These are phyloP conservation scores for Momotus momota DNA, from an alignment of 2,797 vertebrate genomes.

Conservation along the genomic window DNA sequence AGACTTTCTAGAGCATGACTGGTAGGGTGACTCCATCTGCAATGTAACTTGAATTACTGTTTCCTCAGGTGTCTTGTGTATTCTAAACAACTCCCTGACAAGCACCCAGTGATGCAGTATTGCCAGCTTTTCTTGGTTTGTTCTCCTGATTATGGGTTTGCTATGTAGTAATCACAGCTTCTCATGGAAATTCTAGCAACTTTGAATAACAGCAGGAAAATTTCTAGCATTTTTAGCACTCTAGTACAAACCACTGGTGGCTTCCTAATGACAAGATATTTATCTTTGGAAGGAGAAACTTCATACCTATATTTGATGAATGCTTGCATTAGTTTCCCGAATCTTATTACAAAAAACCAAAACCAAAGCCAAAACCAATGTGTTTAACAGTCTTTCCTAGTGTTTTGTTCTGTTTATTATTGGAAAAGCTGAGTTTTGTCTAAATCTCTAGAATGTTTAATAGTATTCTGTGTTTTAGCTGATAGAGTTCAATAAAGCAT, in stretches of 20 bases:
- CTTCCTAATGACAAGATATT: background rate
- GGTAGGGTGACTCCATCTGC: background rate
- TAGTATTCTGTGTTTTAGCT: background rate
- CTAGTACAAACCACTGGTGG: background rate
- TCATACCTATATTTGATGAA: background rate
- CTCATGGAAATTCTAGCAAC: background rate
- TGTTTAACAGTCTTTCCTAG: background rate
- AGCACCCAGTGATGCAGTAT: background rate
- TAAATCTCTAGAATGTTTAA: background rate
- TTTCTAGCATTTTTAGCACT: background rate
- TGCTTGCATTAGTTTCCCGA: background rate
- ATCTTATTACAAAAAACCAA: background rate
- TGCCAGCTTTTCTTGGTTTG: background rate
- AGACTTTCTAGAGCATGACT: background rate
- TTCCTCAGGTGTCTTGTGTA: background rate
- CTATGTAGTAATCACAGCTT: background rate
- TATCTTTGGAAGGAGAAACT: background rate
- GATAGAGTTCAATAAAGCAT: background rate
- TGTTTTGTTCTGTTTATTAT: background rate
- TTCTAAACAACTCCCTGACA: background rate
- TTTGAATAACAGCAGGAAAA: background rate
- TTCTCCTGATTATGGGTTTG: background rate
- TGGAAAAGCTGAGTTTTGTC: background rate
- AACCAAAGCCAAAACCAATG: background rate
- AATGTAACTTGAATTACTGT: background rate